A percentile compares a stretch with the other conserved stretches of the same genome.
Conservation (phyloP, 2,797 vertebrate species). For the Pseudopleuronectes americanus region DNA sequence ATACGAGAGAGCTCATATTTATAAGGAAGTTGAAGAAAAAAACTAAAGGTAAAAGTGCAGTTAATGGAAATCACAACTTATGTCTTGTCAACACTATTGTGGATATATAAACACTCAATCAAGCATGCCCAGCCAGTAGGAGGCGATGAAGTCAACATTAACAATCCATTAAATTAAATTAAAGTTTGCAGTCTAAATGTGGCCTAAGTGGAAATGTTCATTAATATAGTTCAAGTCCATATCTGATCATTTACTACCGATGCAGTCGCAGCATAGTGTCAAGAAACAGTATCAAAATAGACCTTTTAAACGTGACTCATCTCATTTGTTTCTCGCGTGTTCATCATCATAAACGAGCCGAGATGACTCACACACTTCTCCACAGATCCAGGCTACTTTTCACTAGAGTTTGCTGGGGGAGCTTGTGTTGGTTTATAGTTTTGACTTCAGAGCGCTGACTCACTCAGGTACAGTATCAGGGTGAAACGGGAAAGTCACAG, state of each 20-base stretch:
- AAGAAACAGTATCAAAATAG: not conserved
- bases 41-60: not conserved
- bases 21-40: too few species aligned
- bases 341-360: constrained; percentile 11
- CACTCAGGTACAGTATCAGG: constrained; percentile 9
- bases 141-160: too few species aligned
- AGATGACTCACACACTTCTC: constrained; percentile 11
- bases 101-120: too few species aligned
- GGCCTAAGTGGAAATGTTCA: not conserved
- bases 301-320: not conserved
- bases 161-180: too few species aligned
- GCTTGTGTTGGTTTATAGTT: constrained; percentile 13
- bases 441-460: constrained; percentile 32
- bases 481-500: too few species aligned
- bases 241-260: not conserved
- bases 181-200: too few species aligned
- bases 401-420: not conserved
- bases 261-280: not conserved
- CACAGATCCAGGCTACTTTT: constrained; percentile 12
- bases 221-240: not conserved
- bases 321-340: constrained; percentile 19
- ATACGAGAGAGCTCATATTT: too few species aligned
- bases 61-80: not conserved
- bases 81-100: too few species aligned
- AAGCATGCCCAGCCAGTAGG: too few species aligned